These are phyloP conservation scores for Xerus inauris DNA, from an alignment of 2,113 vertebrate species.

Conservation along the genomic window DNA sequence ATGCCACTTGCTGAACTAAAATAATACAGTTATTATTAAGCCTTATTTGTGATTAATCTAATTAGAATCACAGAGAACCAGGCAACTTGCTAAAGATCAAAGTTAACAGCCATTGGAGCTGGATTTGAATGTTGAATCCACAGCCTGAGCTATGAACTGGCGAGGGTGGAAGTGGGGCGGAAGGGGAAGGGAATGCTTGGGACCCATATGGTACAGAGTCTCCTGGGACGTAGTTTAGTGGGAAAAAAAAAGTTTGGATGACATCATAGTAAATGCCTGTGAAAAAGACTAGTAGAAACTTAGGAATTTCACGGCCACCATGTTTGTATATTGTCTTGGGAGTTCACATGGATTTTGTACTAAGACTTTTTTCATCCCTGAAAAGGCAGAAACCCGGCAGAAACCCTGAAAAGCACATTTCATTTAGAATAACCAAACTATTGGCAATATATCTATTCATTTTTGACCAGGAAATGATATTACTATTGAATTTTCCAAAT, in stretches of 20 bases:
- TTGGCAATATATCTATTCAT: background rate
- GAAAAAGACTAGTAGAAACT: background rate
- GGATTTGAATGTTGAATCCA: background rate
- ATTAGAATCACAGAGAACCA: background rate
- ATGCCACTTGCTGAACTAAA: background rate
- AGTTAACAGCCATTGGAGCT: background rate
- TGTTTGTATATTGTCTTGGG: background rate
- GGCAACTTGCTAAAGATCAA: background rate
- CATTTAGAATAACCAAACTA: background rate
- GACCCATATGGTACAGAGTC: background rate
- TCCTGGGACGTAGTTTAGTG: background rate
- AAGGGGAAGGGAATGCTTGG: background rate
- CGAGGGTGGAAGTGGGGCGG: background rate
- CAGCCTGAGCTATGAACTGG: background rate
- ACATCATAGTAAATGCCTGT: background rate
- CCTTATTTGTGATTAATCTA: background rate
- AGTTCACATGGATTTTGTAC: background rate
- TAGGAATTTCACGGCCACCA: background rate
- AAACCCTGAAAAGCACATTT: background rate
- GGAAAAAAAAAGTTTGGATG: background rate
- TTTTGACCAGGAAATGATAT: constrained; percentile 29
- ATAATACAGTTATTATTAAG: no score
- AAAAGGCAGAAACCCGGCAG: background rate
- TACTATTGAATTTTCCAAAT: background rate
- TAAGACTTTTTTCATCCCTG: background rate